Base-by-base conservation (phyloP, 2,797 vertebrate species). In the Anolis apletophallus region DNA sequence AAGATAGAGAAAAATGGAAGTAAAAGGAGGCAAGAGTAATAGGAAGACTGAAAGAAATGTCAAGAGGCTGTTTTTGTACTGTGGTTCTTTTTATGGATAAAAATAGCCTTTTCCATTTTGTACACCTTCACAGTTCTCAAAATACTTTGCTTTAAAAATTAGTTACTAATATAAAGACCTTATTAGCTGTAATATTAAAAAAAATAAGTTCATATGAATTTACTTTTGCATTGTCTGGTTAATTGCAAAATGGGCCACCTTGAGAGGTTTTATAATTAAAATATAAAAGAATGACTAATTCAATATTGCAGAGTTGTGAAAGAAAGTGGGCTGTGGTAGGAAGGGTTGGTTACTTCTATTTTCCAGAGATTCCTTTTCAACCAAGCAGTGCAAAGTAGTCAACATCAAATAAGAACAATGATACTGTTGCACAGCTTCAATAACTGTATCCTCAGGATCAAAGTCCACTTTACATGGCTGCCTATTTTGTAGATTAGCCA, bases 351-450 rank as follows among this genome's bases (percentile, higher is more conserved):
- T 14, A 6, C 14, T 11, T 80, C 61, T 16, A 16, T 54, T 69
- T 1, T 23, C 10, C 17, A 54, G 69, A 14, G 21, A 4, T 2
- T 1, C 4, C 23, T 23, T 14, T 26, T 55, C n/a, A 71, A 34
- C 50, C n/a, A 72, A 72, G 6, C n/a, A 21, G 16, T 19, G 32
- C 14, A 52, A 52, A 32, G 8, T 69, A 9, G 32, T 54, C 5
- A 52, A n/a, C 19, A 54, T 81, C 69, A 52, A 19, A 2, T 64
- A 36, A 26, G 17, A 57, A 26, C 77, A 92, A 90, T 81, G 57
- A 36, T 11, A 71, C 13, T 89, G 80, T 88, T 87, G 57, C 73
- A 84, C 77, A 85, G 88, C 19, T 32, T 91, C 23, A 2, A 89
- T 92, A 23, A 46, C 6, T 67, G 40, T 36, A 68, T 52, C 46